Base-by-base conservation (phyloP, 1,140 invertebrate genomes). In the Scaptodrosophila lebanonensis region DNA sequence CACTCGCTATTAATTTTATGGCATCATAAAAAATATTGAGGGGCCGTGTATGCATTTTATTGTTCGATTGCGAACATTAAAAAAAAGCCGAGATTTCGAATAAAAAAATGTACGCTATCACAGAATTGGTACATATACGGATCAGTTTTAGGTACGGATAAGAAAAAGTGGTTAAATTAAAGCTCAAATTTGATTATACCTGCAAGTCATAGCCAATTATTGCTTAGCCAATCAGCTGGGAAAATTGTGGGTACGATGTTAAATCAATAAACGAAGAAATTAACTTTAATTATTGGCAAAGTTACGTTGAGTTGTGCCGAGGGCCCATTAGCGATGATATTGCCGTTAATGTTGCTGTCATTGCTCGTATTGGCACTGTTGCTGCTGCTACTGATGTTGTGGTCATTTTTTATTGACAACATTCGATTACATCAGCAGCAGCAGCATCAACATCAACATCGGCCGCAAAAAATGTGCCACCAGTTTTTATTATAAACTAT, bases 271-370 rank as follows among this genome's bases (percentile, higher is more conserved):
- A 61, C 16, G 44, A 25, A 32, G 20, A 43, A 70, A 70, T 70
- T 66, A 61, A 45, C 49, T 35, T 33, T 75, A 70, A 76, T 75
- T 66, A 75, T 70, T 30, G 16, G 51, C 50, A 27, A 51, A 35
- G 71, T 70, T 61, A 53, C 71, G 51, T 45, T 17, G 48, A 8
- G 8, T 13, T 15, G 17, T 25, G 17, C 27, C 22, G 16, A 47
- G 48, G 18, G 33, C 5, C 42, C 29, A 38, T 53, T n/a, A n/a
- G n/a, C n/a, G n/a, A n/a, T n/a, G n/a, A n/a, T n/a, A n/a, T n/a
- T n/a, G n/a, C n/a, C n/a, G n/a, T n/a, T n/a, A n/a, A n/a, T n/a
- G n/a, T n/a, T n/a, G n/a, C n/a, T n/a, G n/a, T n/a, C n/a, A n/a
- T n/a, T n/a, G n/a, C n/a, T n/a, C n/a, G 18, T 56, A 48, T 35